Percentiles rank a stretch among this genome's conserved stretches.
These are phyloP conservation scores for Momotus momota DNA, from an alignment of 2,797 vertebrate species.

Conservation along the genomic window DNA sequence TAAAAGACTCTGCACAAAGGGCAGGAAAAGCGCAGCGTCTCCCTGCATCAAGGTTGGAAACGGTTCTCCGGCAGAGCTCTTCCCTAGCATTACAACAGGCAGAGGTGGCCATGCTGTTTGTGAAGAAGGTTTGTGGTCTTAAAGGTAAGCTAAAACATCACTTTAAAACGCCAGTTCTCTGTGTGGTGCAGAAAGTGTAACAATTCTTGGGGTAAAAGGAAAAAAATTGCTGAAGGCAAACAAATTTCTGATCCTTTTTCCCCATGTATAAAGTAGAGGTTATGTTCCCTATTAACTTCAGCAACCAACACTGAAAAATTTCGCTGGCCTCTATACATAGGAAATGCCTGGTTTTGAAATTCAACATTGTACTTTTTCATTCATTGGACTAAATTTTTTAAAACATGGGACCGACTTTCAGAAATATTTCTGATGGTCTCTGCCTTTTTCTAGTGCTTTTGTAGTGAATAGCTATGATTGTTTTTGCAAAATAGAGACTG, in stretches of 20 bases:
- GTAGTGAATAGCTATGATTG: neutral
- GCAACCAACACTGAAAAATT: neutral
- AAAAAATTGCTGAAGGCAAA: neutral
- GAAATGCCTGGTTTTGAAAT: neutral
- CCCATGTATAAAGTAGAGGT: neutral
- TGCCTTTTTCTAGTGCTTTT: slow-evolving; percentile 20
- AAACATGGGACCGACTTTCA: neutral
- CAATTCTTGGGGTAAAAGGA: neutral
- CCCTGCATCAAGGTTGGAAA: neutral
- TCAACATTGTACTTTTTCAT: neutral
- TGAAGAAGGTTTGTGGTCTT: neutral
- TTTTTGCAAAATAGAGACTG: slow-evolving; percentile 1
- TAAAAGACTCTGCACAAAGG: neutral
- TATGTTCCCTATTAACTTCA: neutral
- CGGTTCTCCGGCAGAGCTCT: neutral
- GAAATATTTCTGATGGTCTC: slow-evolving; percentile 2
- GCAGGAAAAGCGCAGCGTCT: neutral
- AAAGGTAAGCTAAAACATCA: neutral
- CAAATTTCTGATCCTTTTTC: neutral
- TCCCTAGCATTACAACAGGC: neutral
- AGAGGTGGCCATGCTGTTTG: neutral
- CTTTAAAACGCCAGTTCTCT: neutral
- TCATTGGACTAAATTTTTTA: neutral
- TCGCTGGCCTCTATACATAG: neutral
- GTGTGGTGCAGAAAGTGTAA: neutral